Base-by-base conservation (phyloP, 2,797 vertebrate species). In the Danio tinwini region DNA sequence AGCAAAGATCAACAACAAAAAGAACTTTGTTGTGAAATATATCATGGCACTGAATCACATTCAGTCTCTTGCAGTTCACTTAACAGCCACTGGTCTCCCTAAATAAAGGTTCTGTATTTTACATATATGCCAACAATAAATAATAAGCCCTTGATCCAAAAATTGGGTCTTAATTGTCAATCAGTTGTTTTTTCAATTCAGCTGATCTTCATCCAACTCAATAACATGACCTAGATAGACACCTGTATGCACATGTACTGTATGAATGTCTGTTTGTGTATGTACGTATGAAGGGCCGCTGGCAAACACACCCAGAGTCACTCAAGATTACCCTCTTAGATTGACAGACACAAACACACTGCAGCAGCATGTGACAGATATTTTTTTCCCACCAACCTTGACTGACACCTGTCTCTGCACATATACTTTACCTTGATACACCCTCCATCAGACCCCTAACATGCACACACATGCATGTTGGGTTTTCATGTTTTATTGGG, bases 361-460 rank as follows among this genome's bases (percentile, higher is more conserved):
- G 2, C 17, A 0, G 2, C 16, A 45, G 50, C 16, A 39, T 47
- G 11, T 61, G 17, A 53, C 56, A 53, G 17, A 53, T 19, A 77
- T 74, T 74, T 1, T 21, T 64, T 56, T 73, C 56, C 49, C 45
- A 64, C 19, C 21, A 58, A 64, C 58, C 45, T 50, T 21, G 77
- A 53, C 78, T 61, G 65, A 81, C 45, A 50, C 87, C 87, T 83
- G 69, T 82, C 42, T 42, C 10, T 79, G 37, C 71, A 53, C 53
- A n/a, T 39, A 39, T 53, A 58, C 29, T 47, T 53, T 11, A 58
- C 47, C 21, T 9, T 56, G 58, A 44, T 16, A 19, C 14, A 75
- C 74, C 77, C 21, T 50, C 50, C 47, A 53, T 72, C 42, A 21
- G 14, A 61, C 49, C 39, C 55, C 10, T 56, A 77, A 75, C 67